Evolutionary conservation across 2,113 vertebrate genomes (phyloP), one percentile per base, ranked within the genome.

Genomic region (Anguilla rostrata): DNA sequence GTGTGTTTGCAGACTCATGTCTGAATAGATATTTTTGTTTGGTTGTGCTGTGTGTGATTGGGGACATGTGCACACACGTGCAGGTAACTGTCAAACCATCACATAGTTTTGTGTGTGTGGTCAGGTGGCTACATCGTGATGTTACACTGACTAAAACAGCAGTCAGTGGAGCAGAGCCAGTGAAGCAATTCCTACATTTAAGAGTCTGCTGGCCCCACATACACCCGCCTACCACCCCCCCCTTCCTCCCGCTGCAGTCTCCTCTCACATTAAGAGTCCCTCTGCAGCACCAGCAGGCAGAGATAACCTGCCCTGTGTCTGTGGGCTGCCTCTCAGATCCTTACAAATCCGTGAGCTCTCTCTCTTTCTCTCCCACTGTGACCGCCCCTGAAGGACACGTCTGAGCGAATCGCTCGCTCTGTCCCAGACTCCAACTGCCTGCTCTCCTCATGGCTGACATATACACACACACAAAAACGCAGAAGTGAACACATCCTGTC

Each of bases 301-400:
- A 66, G 81, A 86, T 86, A 86, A 49, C 66, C 40, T 56, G 85
- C 87, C 80, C 60, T 34, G 81, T 84, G 63, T 86, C 81, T 87
- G 83, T 85, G 87, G 83, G 78, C 86, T 86, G 87, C 86, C 84
- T 87, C 39, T 11, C 79, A 66, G 83, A 88, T 86, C 85, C 87
- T 81, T 81, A 81, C 83, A 88, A 88, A 90, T 86, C 91, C 86
- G 39, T 81, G 82, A 86, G 75, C 29, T 85, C 81, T 84, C 83
- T 3, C 43, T 53, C 43, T 46, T 14, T 71, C 86, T 29, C 43
- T 22, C 14, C 80, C 85, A 16, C 85, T 4, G 63, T 3, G 26
- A 49, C 81, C 20, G 71, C 86, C 71, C 49, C 46, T 78, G 84
- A 87, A 78, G 80, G 83, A 84, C 66, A 85, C 16, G 66, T 81